phyloP scores from a whole-genome alignment of 2,888 invertebrate species.

The Seira sanloemensis region DNA sequence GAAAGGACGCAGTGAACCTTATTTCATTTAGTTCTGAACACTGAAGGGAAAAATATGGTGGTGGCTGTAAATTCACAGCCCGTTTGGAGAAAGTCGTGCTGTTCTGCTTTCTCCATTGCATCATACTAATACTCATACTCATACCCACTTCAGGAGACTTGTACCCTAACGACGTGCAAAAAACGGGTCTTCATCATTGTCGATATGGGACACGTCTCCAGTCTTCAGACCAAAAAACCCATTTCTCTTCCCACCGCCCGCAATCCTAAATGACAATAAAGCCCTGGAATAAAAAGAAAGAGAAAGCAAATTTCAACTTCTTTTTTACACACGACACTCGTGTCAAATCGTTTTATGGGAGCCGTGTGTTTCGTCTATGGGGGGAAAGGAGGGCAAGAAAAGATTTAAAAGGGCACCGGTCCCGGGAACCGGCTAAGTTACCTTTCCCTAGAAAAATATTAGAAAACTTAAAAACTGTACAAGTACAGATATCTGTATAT shows the following conservation, averaged over 20 bases:
- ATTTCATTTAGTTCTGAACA: neutral
- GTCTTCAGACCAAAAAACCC: neutral
- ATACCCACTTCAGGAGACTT: neutral
- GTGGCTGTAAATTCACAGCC: neutral
- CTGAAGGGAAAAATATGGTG: neutral
- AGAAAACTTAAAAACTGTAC: neutral
- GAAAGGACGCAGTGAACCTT: neutral
- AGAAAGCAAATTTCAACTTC: neutral
- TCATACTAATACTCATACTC: neutral
- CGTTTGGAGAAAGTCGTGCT: no score
- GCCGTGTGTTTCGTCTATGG: neutral
- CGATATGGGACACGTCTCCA: neutral
- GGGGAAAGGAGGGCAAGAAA: neutral
- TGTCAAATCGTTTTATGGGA: constrained; percentile 1
- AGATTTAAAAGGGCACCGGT: neutral
- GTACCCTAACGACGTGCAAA: neutral
- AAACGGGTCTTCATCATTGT: neutral
- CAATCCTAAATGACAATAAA: neutral
- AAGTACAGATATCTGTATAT: neutral
- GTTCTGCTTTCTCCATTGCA: neutral
- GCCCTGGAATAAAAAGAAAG: neutral
- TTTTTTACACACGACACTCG: neutral
- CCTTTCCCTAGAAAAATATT: neutral
- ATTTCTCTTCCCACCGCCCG: neutral
- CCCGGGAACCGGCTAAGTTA: neutral